Conservation (phyloP, 2,113 vertebrate species). For the Gymnogyps californianus region DNA sequence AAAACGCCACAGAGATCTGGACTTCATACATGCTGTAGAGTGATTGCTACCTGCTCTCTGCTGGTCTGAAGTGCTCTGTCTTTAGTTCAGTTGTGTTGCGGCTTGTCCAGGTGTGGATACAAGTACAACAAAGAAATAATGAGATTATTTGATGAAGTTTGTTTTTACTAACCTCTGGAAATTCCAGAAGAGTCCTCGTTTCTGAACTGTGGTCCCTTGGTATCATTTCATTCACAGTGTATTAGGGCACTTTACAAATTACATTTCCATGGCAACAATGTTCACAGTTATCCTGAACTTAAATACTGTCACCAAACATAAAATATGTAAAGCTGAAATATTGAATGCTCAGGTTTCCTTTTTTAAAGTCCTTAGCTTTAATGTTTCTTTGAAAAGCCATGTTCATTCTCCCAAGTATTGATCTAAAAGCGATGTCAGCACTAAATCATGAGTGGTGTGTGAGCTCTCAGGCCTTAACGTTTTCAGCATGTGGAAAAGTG, state of each 20-base stretch:
- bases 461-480: background rate
- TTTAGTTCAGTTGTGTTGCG: background rate
- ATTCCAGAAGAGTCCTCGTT: background rate
- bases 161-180: background rate
- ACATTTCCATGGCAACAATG: background rate
- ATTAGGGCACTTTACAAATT: background rate
- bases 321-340: background rate
- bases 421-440: background rate
- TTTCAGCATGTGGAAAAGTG: background rate
- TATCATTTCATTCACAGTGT: background rate
- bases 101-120: background rate
- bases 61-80: background rate
- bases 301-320: background rate
- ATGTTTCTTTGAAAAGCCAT: background rate
- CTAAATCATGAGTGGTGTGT: background rate
- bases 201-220: background rate
- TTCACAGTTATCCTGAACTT: background rate
- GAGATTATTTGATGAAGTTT: background rate
- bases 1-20: background rate
- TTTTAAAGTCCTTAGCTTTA: background rate
- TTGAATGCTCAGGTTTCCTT: background rate
- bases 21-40: background rate
- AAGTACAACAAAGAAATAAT: background rate
- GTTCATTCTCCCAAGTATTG: background rate
- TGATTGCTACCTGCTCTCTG: background rate